A percentile compares a stretch with the other conserved stretches of the same genome.
Evolutionary conservation across 2,888 invertebrate genomes (phyloP).

Genomic region (Lordiphosa andalusiaca): DNA sequence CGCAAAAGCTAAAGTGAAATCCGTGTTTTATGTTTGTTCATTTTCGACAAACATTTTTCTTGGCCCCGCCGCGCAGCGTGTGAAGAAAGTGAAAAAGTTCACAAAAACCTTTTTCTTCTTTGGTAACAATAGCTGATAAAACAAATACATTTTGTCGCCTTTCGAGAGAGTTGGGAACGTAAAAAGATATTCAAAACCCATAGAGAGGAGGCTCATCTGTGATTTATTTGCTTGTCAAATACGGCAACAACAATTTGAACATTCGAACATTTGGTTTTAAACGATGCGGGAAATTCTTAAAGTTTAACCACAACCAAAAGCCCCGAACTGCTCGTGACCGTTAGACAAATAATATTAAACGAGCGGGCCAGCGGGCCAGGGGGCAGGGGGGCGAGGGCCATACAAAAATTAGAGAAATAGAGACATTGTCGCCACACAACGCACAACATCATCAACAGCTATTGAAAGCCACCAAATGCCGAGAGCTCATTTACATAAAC

Average conservation of each 20-base stretch:
- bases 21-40: conserved; percentile 61
- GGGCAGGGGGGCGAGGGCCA: conserved; percentile 3
- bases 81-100: conserved; percentile 67
- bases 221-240: conserved; percentile 72
- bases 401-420: conserved; percentile 63
- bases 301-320: conserved; percentile 22
- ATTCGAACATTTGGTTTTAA: conserved; percentile 63
- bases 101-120: conserved; percentile 49
- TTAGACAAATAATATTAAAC: conserved; percentile 72
- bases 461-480: conserved; percentile 46
- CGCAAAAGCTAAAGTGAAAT: conserved; percentile 63
- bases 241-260: conserved; percentile 44
- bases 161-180: conserved; percentile 62
- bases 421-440: conserved; percentile 63
- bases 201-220: conserved; percentile 31
- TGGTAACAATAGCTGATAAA: conserved; percentile 66
- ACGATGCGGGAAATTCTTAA: conserved; percentile 70
- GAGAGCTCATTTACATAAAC: conserved; percentile 62
- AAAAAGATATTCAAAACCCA: conserved; percentile 49
- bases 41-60: conserved; percentile 73
- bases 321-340: conserved; percentile 66
- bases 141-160: conserved; percentile 72
- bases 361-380: background rate
- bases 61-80: conserved; percentile 43
- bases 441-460: conserved; percentile 68